These are phyloP conservation scores for Eupristina koningsbergeri DNA, from an alignment of 1,140 invertebrate species.

Conservation along the genomic window DNA sequence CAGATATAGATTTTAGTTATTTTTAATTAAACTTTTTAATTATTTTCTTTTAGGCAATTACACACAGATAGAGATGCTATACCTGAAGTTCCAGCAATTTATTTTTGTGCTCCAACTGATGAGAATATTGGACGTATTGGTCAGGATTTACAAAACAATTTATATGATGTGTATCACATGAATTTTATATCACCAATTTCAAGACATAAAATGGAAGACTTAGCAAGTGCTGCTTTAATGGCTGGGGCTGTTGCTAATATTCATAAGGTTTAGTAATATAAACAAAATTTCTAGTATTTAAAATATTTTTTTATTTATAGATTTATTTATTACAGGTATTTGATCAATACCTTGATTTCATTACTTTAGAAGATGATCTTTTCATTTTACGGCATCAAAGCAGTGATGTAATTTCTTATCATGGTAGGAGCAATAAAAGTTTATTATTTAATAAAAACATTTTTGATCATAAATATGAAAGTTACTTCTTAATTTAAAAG, in stretches of 20 bases:
- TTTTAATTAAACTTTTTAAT: too few species aligned
- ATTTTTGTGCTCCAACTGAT: constrained; percentile 97
- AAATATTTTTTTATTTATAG: constrained; percentile 30
- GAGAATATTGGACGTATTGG: constrained; percentile 96
- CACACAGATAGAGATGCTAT: constrained; percentile 96
- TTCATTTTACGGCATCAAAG: constrained; percentile 95
- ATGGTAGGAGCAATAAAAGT: constrained; percentile 77
- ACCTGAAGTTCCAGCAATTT: constrained; percentile 98
- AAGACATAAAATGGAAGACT: constrained; percentile 94
- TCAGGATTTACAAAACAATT: constrained; percentile 91
- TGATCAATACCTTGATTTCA: constrained; percentile 99
- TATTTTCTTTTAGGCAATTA: constrained; percentile 79
- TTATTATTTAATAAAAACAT: constrained; percentile 20
- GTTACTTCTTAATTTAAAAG: not conserved
- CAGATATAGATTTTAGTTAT: too few species aligned
- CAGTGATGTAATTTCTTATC: constrained; percentile 92
- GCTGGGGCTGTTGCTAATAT: constrained; percentile 91
- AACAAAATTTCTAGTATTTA: not conserved
- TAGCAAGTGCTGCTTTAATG: constrained; percentile 92
- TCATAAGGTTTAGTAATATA: constrained; percentile 80
- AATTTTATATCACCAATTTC: constrained; percentile 99
- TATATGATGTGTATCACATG: constrained; percentile 96
- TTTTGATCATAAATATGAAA: not conserved
- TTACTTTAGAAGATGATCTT: constrained; percentile 97
- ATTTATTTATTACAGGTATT: constrained; percentile 78